phyloP scores from a whole-genome alignment of 2,113 vertebrate genomes.

The Ptychochromis oligacanthus region DNA sequence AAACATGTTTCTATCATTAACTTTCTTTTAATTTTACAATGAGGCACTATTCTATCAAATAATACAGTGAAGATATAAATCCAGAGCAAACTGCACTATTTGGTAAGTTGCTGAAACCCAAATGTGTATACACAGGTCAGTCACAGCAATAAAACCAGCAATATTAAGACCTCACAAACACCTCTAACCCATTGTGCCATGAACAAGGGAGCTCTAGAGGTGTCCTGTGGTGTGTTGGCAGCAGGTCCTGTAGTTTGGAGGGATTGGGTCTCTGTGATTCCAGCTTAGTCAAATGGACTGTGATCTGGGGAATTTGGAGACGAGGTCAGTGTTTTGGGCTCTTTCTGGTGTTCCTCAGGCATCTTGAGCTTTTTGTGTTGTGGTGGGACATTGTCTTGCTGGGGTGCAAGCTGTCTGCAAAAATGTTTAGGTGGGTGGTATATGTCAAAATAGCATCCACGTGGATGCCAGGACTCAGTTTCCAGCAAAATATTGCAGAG shows the following conservation, averaged over 20 bases:
- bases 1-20: neutral
- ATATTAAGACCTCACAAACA: neutral
- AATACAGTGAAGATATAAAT: neutral
- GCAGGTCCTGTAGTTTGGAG: too few relatives aligned
- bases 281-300: neutral
- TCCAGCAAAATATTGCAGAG: too few relatives aligned
- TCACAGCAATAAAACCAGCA: too few relatives aligned
- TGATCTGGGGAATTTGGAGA: neutral
- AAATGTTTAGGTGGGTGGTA: too few relatives aligned
- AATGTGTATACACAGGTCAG: neutral
- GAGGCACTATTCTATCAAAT: neutral
- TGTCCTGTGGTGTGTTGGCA: neutral
- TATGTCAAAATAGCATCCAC: too few relatives aligned
- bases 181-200: neutral
- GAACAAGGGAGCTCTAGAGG: neutral
- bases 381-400: fast-evolving
- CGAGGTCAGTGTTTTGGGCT: neutral
- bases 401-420: neutral
- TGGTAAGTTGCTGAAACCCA: neutral
- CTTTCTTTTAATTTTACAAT: neutral
- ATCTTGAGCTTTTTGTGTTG: conserved; percentile 2
- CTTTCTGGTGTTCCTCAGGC: neutral
- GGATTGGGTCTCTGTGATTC: too few relatives aligned
- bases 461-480: too few relatives aligned
- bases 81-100: too few relatives aligned